These are phyloP conservation scores for Dendrolimus kikuchii DNA, from an alignment of 1,140 invertebrate genomes.

Conservation along the genomic window DNA sequence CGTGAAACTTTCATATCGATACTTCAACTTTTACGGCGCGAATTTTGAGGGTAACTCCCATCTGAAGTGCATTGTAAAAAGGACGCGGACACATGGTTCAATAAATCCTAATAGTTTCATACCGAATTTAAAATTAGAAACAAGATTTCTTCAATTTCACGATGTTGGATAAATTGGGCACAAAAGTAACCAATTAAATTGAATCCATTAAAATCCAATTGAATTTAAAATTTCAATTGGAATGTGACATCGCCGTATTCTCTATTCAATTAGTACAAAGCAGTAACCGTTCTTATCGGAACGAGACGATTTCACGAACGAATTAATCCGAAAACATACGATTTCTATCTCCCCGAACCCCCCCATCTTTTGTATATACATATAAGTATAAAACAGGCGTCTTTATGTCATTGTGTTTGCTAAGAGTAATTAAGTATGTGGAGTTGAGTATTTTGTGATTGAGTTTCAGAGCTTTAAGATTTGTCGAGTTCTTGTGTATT, in stretches of 20 bases:
- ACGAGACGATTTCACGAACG: constrained; percentile 70
- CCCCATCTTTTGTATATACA: constrained; percentile 25
- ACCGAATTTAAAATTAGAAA: too few relatives aligned
- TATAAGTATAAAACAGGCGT: constrained; percentile 8
- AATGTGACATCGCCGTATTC: constrained; percentile 59
- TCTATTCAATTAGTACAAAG: constrained; percentile 68
- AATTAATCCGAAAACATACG: constrained; percentile 71
- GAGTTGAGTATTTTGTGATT: constrained; percentile 18
- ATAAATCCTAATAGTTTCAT: too few relatives aligned
- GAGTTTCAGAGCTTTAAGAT: constrained; percentile 23
- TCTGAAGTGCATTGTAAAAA: too few relatives aligned
- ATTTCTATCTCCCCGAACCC: constrained; percentile 54
- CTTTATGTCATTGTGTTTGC: constrained; percentile 53
- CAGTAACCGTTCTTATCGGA: constrained; percentile 67
- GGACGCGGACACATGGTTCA: too few relatives aligned
- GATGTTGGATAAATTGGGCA: too few relatives aligned
- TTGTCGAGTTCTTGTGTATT: constrained; percentile 5
- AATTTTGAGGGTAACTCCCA: too few relatives aligned
- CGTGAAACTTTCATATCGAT: too few relatives aligned
- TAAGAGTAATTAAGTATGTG: constrained; percentile 56
- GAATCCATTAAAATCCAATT: too few relatives aligned
- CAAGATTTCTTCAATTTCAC: too few relatives aligned
- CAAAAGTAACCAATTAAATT: too few relatives aligned
- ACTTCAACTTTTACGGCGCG: too few relatives aligned
- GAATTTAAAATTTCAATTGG: too few relatives aligned